Evolutionary conservation across 1,140 invertebrate species (phyloP).

Genomic region (Pseudomyrmex pallidus): DNA sequence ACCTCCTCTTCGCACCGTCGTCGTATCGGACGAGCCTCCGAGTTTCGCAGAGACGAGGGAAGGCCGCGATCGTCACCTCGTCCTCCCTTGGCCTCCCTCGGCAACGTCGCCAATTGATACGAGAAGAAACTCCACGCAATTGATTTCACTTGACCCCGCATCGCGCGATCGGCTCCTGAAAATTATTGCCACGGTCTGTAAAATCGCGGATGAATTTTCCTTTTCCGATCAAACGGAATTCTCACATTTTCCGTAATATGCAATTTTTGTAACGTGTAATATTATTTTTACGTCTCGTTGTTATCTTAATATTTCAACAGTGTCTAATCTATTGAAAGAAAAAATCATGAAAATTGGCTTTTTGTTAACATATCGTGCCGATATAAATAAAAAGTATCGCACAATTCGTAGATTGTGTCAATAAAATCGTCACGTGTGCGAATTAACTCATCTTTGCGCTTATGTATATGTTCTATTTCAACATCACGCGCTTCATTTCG

Average conservation of each 20-base stretch:
- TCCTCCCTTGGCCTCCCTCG: not conserved
- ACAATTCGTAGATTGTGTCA: constrained; percentile 27
- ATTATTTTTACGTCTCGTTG: not conserved
- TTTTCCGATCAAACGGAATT: too few relatives aligned
- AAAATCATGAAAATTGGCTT: too few relatives aligned
- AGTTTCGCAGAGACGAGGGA: constrained; percentile 67
- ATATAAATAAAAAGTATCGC: constrained; percentile 9
- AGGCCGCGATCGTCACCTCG: not conserved
- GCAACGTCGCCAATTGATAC: constrained; percentile 62
- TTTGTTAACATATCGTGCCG: not conserved
- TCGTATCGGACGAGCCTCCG: constrained; percentile 81
- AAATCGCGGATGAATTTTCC: not conserved
- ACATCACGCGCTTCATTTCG: not conserved
- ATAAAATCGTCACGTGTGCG: constrained; percentile 31
- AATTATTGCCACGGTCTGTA: not conserved
- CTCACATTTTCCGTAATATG: not conserved
- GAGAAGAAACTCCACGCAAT: constrained; percentile 63
- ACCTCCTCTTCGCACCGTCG: constrained; percentile 58
- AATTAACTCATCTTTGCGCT: constrained; percentile 4
- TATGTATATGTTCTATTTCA: constrained; percentile 1
- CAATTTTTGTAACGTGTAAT: not conserved
- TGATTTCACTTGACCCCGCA: constrained; percentile 70
- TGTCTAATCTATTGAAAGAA: not conserved
- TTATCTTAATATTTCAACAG: not conserved
- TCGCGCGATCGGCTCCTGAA: constrained; percentile 18